Evolutionary conservation across 92 coral and sea anemone genomes (phyloP).

Genomic region (Epizoanthus ramosus): DNA sequence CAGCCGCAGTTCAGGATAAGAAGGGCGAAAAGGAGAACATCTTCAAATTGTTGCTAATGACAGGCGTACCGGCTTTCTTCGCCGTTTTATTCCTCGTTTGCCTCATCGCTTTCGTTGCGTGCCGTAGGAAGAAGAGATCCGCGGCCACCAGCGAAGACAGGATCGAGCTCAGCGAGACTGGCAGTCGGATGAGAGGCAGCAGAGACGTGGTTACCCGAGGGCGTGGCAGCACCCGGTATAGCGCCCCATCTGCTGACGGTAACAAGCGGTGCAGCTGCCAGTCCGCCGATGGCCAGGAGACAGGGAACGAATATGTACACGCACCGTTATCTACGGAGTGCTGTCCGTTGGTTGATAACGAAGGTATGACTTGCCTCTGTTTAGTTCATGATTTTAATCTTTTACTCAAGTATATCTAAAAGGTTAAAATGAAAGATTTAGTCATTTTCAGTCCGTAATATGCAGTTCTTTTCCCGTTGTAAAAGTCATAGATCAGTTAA

Average conservation of each 20-base stretch:
- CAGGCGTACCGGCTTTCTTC: constrained; percentile 36
- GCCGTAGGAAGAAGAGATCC: constrained; percentile 26
- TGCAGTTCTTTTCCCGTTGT: too few species aligned
- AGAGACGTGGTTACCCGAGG: constrained; percentile 34
- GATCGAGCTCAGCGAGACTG: constrained; percentile 7
- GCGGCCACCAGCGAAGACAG: constrained; percentile 1
- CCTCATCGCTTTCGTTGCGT: constrained; percentile 21
- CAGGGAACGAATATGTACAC: constrained; percentile 33
- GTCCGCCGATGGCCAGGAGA: constrained; percentile 10
- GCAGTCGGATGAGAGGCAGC: neutral
- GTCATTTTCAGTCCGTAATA: too few species aligned
- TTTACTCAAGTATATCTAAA: neutral
- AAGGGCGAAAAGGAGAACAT: constrained; percentile 5
- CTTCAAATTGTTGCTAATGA: constrained; percentile 36
- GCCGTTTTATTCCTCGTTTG: constrained; percentile 19
- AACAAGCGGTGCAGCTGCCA: constrained; percentile 33
- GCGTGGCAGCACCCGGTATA: constrained; percentile 43
- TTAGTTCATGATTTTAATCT: neutral
- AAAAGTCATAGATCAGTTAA: too few species aligned
- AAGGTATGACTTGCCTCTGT: constrained; percentile 7
- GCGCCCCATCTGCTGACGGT: constrained; percentile 25
- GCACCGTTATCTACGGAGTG: constrained; percentile 30
- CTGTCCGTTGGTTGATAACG: constrained; percentile 29
- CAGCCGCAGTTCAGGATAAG: constrained; percentile 24
- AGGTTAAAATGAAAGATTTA: too few species aligned